Base-by-base conservation (phyloP, 2,797 vertebrate genomes). In the Lemur catta region DNA sequence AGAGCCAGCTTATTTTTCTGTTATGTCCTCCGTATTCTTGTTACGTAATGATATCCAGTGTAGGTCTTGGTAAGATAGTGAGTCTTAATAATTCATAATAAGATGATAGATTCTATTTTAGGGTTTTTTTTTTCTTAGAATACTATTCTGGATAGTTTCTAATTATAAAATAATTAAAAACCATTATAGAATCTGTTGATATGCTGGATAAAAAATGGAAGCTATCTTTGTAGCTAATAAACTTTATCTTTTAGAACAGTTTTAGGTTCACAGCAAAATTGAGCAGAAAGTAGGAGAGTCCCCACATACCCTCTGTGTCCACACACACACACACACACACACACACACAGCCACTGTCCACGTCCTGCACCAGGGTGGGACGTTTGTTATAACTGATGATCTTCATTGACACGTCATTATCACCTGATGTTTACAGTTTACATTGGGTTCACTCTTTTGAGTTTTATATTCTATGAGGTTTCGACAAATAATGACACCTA, bases 141-240 rank as follows among this genome's bases (percentile, higher is more conserved):
- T 72, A 78, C 12, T 69, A 14, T 84, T 92, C 41, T 92, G 84
- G 57, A 76, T 30, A 46, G 57, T 61, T 95, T 75, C 35, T 84
- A 89, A 43, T 5, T 78, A n/a, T 59, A 93, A 90, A 65, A 76
- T 74, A 79, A 89, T n/a, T 67, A 75, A 57, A 81, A 87, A 35
- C 61, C 41, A 69, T 69, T 57, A 17, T 78, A 78, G 63, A 90
- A 67, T 79, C 52, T 30, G 6, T 59, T 65, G 71, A 52, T 82
- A 46, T 14, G 15, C 61, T 72, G 48, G 30, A 26, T 86, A 84
- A 28, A 87, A 89, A 79, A 24, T 55, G 17, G 35, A 75, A 94
- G 48, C 14, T 18, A 26, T 38, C 33, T 79, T 38, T 55, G 41
- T 57, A 48, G 55, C 35, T 52, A 74, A 33, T 82, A 46, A 80